These are phyloP conservation scores for Cebus imitator DNA, from an alignment of 2,113 vertebrate species.

Conservation along the genomic window DNA sequence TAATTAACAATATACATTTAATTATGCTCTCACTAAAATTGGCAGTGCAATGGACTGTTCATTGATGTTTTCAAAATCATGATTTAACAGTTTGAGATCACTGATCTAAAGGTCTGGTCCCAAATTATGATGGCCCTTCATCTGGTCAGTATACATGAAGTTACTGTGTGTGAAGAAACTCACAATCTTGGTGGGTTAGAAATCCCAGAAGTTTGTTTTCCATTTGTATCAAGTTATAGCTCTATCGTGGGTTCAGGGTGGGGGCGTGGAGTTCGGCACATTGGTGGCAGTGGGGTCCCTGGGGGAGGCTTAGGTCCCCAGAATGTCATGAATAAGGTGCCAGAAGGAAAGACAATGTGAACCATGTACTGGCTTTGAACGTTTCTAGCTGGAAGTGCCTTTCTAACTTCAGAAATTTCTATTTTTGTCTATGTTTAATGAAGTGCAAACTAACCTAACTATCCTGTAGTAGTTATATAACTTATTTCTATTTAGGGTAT, in stretches of 20 bases:
- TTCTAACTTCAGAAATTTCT: neutral
- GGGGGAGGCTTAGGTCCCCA: neutral
- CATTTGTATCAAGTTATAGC: accelerated
- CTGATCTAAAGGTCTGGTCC: neutral
- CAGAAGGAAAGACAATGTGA: too few relatives aligned
- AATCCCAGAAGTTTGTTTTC: neutral
- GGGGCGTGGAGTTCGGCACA: neutral
- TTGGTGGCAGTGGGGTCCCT: neutral
- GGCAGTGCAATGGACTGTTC: neutral
- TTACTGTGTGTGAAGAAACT: neutral
- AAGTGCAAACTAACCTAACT: neutral
- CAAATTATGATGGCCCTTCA: neutral
- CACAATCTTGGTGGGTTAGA: accelerated
- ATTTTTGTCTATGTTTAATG: neutral
- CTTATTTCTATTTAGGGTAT: neutral
- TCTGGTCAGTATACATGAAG: neutral
- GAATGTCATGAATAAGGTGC: accelerated
- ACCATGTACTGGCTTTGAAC: neutral
- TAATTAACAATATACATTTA: neutral
- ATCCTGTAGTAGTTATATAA: too few relatives aligned
- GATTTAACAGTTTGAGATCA: neutral
- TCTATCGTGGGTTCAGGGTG: neutral
- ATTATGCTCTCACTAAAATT: neutral
- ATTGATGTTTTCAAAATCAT: neutral
- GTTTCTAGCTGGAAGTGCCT: neutral